A percentile compares a stretch with the other conserved stretches of the same genome.
These are phyloP conservation scores for Aphelenchoides fujianensis DNA, from an alignment of 1,140 invertebrate species.

Conservation along the genomic window DNA sequence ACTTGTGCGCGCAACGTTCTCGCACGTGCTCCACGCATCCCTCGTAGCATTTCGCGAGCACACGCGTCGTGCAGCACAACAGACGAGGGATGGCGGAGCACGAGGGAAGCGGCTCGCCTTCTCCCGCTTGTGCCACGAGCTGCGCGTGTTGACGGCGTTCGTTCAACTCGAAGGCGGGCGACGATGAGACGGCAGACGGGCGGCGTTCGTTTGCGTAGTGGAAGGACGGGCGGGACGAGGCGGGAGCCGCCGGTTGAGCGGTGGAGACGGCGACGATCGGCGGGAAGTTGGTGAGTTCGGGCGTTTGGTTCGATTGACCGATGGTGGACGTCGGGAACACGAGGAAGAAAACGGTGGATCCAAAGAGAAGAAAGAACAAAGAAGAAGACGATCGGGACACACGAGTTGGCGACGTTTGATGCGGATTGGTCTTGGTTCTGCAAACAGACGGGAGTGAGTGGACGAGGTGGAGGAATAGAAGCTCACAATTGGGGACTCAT, in stretches of 20 bases:
- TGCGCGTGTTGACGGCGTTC: not conserved
- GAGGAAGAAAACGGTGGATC: not conserved
- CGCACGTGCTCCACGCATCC: slow-evolving; percentile 52
- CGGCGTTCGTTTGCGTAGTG: slow-evolving; percentile 12
- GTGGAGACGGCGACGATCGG: not conserved
- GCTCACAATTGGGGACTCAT: slow-evolving; percentile 6
- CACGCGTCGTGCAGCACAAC: slow-evolving; percentile 54
- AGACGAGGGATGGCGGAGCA: slow-evolving; percentile 52
- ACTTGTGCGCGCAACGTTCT: slow-evolving; percentile 50
- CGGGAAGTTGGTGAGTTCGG: not conserved
- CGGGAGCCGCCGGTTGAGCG: not conserved
- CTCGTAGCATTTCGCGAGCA: slow-evolving; percentile 51
- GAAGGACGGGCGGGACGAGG: not conserved
- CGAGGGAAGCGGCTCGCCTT: slow-evolving; percentile 36
- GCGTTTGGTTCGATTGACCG: no score
- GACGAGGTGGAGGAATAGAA: not conserved
- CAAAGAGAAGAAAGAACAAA: no score
- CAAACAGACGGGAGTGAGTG: not conserved
- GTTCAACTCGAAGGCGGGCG: not conserved
- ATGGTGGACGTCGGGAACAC: not conserved
- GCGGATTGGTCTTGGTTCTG: not conserved
- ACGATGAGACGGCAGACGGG: not conserved
- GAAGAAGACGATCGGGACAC: no score
- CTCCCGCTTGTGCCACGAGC: no score
- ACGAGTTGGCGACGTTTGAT: not conserved